Evolutionary conservation across 2,888 invertebrate species (phyloP).

Genomic region (Thyatira batis): DNA sequence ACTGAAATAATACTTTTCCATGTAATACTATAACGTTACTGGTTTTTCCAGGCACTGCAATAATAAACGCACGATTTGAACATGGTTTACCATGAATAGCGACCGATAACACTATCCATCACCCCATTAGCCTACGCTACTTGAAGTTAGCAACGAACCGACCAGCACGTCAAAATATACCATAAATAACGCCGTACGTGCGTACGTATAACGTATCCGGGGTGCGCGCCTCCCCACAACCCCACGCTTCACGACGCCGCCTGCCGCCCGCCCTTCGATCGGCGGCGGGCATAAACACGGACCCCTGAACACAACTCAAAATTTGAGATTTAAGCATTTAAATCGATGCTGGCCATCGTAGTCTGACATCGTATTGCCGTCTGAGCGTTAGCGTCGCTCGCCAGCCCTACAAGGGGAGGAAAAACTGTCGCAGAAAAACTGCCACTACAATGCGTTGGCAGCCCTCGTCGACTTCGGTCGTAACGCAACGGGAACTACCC

Average conservation of each 20-base stretch:
- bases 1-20: constrained; percentile 42
- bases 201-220: constrained; percentile 38
- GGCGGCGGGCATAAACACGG: constrained; percentile 46
- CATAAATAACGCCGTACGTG: constrained; percentile 75
- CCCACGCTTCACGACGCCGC: constrained; percentile 50
- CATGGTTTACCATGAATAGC: constrained; percentile 70
- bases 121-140: constrained; percentile 74
- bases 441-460: constrained; percentile 69
- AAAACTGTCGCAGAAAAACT: constrained; percentile 43
- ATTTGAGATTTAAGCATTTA: constrained; percentile 38
- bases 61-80: constrained; percentile 61
- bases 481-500: constrained; percentile 43
- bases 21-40: constrained; percentile 39
- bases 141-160: constrained; percentile 75
- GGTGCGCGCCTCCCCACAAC: constrained; percentile 59
- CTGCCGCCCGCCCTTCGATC: constrained; percentile 54
- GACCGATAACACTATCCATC: constrained; percentile 81
- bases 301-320: constrained; percentile 43
- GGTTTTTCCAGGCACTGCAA: constrained; percentile 61
- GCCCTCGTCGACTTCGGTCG: constrained; percentile 59
- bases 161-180: constrained; percentile 78
- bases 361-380: constrained; percentile 31
- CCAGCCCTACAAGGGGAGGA: constrained; percentile 31
- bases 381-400: constrained; percentile 36
- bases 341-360: constrained; percentile 53